These are phyloP conservation scores for Procambarus clarkii DNA, from an alignment of 1,140 invertebrate species.

Conservation along the genomic window DNA sequence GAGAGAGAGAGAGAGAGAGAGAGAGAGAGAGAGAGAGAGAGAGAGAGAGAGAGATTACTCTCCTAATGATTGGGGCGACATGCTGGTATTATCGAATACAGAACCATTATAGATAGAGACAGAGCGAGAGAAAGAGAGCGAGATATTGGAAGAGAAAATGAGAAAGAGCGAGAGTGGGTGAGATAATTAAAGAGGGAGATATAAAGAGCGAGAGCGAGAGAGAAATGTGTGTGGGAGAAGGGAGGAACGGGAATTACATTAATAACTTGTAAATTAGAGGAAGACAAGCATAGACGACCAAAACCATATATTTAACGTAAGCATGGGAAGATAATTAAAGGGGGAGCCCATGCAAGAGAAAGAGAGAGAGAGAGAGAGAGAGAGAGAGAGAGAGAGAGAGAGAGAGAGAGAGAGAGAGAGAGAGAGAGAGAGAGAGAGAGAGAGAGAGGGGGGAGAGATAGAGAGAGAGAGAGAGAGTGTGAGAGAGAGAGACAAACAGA, in stretches of 20 bases:
- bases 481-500: too few relatives aligned
- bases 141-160: too few relatives aligned
- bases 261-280: slow-evolving; percentile 62
- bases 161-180: too few relatives aligned
- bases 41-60: too few relatives aligned
- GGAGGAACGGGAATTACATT: slow-evolving; percentile 39
- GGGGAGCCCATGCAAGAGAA: slow-evolving; percentile 21
- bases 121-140: background rate
- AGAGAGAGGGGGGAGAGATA: background rate
- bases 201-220: background rate
- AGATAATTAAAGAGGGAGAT: too few relatives aligned
- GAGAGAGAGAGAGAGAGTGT: background rate
- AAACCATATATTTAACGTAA: background rate
- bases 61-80: too few relatives aligned
- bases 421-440: background rate
- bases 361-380: background rate
- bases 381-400: background rate
- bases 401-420: background rate
- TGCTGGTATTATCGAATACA: too few relatives aligned
- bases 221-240: slow-evolving; percentile 14
- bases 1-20: too few relatives aligned
- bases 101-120: too few relatives aligned
- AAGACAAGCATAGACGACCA: slow-evolving; percentile 14
- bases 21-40: too few relatives aligned
- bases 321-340: slow-evolving; percentile 48